Evolutionary conservation across 2,888 invertebrate genomes (phyloP).

Genomic region (Morpho achilles): DNA sequence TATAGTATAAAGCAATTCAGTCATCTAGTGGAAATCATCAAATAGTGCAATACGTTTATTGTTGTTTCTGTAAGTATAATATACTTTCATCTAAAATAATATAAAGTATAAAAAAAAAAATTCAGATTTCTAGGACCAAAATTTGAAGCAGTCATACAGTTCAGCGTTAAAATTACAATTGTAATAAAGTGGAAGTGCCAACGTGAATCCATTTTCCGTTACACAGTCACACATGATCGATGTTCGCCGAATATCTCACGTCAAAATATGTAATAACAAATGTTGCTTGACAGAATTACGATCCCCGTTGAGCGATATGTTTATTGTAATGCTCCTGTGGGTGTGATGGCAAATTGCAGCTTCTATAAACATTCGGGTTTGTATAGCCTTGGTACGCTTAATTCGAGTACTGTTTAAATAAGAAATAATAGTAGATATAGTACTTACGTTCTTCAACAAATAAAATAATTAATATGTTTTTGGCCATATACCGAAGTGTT

Average conservation of each 20-base stretch:
- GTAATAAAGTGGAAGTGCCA: slow-evolving; percentile 12
- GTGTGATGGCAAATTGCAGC: slow-evolving; percentile 48
- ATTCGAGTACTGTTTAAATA: too few relatives aligned
- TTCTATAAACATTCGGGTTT: slow-evolving; percentile 23
- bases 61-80: too few relatives aligned
- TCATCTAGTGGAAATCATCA: too few relatives aligned
- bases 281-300: slow-evolving; percentile 43
- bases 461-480: too few relatives aligned
- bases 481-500: too few relatives aligned
- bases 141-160: not conserved
- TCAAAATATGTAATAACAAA: slow-evolving; percentile 32
- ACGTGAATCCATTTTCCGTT: slow-evolving; percentile 20
- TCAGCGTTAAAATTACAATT: slow-evolving; percentile 16
- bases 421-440: too few relatives aligned
- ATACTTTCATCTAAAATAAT: too few relatives aligned
- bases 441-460: too few relatives aligned
- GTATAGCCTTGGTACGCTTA: not conserved
- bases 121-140: not conserved
- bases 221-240: slow-evolving; percentile 26
- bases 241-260: slow-evolving; percentile 28
- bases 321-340: slow-evolving; percentile 50
- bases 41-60: too few relatives aligned
- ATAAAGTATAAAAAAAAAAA: too few relatives aligned
- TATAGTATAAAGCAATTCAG: too few relatives aligned
- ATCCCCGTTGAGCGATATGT: slow-evolving; percentile 53